phyloP scores from a whole-genome alignment of 2,888 invertebrate species.

The Bombyx huttoni region DNA sequence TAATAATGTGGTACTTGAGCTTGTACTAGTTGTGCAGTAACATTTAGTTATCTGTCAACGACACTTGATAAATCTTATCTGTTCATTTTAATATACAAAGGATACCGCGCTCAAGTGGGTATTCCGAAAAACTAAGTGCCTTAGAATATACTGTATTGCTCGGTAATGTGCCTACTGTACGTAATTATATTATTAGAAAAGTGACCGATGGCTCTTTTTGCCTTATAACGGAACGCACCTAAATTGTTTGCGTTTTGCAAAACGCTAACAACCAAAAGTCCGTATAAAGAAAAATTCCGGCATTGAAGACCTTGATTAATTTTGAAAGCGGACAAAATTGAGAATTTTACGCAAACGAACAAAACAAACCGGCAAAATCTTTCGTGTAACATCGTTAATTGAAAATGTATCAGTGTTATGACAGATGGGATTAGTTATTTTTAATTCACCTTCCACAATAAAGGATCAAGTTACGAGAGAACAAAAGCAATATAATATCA shows the following conservation, averaged over 20 bases:
- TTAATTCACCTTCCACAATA: neutral
- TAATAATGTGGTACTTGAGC: constrained; percentile 36
- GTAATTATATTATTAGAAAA: too few relatives aligned
- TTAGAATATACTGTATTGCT: too few relatives aligned
- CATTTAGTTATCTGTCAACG: constrained; percentile 22
- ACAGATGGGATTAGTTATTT: neutral
- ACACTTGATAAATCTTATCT: constrained; percentile 6
- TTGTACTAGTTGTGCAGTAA: constrained; percentile 4
- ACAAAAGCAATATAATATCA: constrained; percentile 35
- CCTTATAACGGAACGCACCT: too few relatives aligned
- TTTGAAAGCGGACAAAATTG: neutral
- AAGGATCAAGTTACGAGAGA: neutral
- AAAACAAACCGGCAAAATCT: too few relatives aligned
- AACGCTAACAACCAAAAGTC: too few relatives aligned
- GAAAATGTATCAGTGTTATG: neutral
- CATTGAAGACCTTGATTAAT: neutral
- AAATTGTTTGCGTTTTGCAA: too few relatives aligned
- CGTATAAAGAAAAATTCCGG: too few relatives aligned
- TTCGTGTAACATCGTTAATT: neutral
- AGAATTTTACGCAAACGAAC: neutral
- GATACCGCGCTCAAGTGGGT: neutral
- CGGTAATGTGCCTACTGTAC: too few relatives aligned
- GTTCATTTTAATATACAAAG: neutral
- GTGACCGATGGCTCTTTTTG: too few relatives aligned
- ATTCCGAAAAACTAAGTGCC: neutral